A percentile compares a stretch with the other conserved stretches of the same genome.
phyloP scores from a whole-genome alignment of 2,113 vertebrate species.

The Lycaon pictus region DNA sequence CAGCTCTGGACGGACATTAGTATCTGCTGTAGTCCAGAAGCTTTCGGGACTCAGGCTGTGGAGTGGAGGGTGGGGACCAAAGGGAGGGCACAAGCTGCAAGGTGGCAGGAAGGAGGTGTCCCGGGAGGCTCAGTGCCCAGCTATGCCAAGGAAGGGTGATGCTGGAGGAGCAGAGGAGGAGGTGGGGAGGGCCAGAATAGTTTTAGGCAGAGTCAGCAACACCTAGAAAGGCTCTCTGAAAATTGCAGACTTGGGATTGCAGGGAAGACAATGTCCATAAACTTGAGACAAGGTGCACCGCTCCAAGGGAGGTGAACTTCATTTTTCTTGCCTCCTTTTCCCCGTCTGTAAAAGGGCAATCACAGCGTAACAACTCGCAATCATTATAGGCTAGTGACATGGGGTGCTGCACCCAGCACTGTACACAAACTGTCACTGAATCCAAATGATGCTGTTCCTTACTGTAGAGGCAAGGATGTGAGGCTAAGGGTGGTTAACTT shows the following conservation, averaged over 20 bases:
- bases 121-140: not conserved
- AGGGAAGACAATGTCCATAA: accelerated
- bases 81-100: not conserved
- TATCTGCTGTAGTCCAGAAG: accelerated
- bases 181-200: not conserved
- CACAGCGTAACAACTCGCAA: accelerated
- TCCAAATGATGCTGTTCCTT: not conserved
- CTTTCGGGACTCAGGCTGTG: accelerated
- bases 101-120: no score
- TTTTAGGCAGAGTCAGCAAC: not conserved
- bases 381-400: accelerated
- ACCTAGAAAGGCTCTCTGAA: accelerated
- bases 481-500: not conserved
- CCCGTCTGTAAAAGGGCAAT: not conserved
- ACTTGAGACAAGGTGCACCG: not conserved
- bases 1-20: accelerated
- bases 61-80: accelerated
- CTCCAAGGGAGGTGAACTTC: accelerated
- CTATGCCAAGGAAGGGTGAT: not conserved
- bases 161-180: no score
- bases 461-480: accelerated
- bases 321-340: not conserved
- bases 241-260: accelerated
- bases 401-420: accelerated
- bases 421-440: accelerated